Evolutionary conservation across 2,888 invertebrate genomes (phyloP).

Genomic region (Diaphora mendica): DNA sequence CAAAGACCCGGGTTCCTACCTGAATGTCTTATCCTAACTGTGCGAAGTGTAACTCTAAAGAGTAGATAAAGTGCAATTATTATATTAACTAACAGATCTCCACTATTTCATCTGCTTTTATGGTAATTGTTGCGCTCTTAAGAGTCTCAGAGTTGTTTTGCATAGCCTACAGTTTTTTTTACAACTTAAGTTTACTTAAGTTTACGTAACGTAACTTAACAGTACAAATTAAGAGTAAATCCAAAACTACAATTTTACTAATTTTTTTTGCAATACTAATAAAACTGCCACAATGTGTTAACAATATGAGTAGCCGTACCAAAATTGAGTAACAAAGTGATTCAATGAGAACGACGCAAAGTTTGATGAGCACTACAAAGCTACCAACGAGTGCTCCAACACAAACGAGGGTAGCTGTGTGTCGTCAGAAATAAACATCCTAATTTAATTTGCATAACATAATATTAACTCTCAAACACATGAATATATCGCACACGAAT

Average conservation of each 20-base stretch:
- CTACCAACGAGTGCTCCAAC: constrained; percentile 11
- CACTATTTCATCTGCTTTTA: not conserved
- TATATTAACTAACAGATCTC: not conserved
- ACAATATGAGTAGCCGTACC: constrained; percentile 4
- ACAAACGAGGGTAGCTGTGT: constrained; percentile 5
- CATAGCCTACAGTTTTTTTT: too few relatives aligned
- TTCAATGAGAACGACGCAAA: constrained; percentile 40
- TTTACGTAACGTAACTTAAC: too few relatives aligned
- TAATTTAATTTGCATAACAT: constrained; percentile 29
- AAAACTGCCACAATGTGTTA: not conserved
- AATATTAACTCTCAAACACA: constrained; percentile 17
- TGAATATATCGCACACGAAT: constrained; percentile 3
- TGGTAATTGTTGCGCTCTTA: not conserved
- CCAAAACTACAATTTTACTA: not conserved
- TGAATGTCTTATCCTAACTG: constrained; percentile 3
- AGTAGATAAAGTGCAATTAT: not conserved
- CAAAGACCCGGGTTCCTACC: constrained; percentile 13
- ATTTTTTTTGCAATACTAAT: not conserved
- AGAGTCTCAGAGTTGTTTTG: not conserved
- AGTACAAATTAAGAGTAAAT: not conserved
- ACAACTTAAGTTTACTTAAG: too few relatives aligned
- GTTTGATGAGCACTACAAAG: constrained; percentile 52
- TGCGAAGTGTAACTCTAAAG: not conserved
- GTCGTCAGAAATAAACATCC: constrained; percentile 25
- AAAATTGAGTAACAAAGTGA: constrained; percentile 35